Base-by-base conservation (phyloP, 2,113 vertebrate genomes). In the Anolis carolinensis region DNA sequence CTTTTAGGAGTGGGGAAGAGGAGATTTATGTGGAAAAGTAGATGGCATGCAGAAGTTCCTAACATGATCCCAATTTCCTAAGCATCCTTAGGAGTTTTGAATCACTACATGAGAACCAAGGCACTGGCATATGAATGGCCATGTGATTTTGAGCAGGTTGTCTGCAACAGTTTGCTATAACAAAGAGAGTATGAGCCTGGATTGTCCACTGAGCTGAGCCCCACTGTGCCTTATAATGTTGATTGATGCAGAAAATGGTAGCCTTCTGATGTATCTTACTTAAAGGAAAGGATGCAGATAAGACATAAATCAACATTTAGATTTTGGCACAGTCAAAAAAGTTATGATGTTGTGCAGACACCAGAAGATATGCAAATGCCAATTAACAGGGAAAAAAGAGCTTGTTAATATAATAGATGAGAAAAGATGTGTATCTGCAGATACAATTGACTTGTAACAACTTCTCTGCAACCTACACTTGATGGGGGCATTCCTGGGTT, bases 401-500 rank as follows among this genome's bases (percentile, higher is more conserved):
- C 65, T 88, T 93, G n/a, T 84, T 89, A 85, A 10, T 77, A 77
- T 86, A 90, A 86, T 73, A 88, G 52, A 86, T 85, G 82, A 89
- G 75, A 92, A 75, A 87, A 81, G 59, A 87, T 79, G 68, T 20
- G 34, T 14, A 76, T 68, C 91, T 13, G 48, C 63, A 86, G 79
- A 83, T 88, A 48, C 89, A 94, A 92, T 85, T 85, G 80, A 44
- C 76, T 32, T 72, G 81, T 23, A 84, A 76, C 11, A 52, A 62
- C 74, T 84, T 87, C 86, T 87, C 88, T 90, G 76, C 90, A 74
- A 79, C 82, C 32, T 90, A 86, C 62, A 55, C 88, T 74, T 86
- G 81, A 92, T n/a, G n/a, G 91, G 72, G 62, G 81, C 86, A 90
- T 86, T 80, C 90, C 77, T 74, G 80, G 67, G 70, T 93, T 90